Conservation (phyloP, 2,888 invertebrate genomes). For the Campaea margaritaria region DNA sequence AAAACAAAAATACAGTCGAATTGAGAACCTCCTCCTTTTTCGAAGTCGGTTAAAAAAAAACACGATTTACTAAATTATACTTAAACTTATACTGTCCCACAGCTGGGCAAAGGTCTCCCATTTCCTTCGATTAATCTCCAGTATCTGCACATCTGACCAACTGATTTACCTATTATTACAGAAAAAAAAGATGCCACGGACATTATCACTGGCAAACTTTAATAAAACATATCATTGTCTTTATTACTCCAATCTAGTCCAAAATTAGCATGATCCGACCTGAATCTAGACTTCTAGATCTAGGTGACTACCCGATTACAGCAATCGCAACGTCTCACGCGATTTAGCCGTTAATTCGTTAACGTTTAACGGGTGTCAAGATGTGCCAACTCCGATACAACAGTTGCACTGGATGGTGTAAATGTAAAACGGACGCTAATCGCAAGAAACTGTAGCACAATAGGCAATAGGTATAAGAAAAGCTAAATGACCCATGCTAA, state of each 20-base stretch:
- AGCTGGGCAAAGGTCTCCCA: too few species aligned
- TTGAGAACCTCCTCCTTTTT: too few species aligned
- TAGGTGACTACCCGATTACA: conserved; percentile 17
- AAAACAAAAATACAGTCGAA: too few species aligned
- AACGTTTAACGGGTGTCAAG: conserved; percentile 5
- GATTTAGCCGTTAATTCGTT: conserved; percentile 24
- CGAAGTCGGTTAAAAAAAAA: too few species aligned
- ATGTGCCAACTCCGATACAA: conserved; percentile 17
- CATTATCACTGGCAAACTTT: background rate
- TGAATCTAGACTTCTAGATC: conserved; percentile 11
- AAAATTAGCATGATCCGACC: conserved; percentile 18
- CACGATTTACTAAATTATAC: too few species aligned
- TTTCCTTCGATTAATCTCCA: too few species aligned
- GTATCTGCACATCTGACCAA: too few species aligned
- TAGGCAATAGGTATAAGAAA: background rate
- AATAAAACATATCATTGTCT: conserved; percentile 4
- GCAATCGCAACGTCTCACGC: conserved; percentile 20
- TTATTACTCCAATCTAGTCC: conserved; percentile 4
- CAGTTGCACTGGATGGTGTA: conserved; percentile 15
- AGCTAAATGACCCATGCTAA: background rate
- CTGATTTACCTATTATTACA: too few species aligned
- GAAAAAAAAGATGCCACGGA: too few species aligned
- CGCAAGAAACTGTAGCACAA: background rate
- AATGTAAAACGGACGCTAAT: conserved; percentile 5
- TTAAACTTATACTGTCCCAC: too few species aligned